These are phyloP conservation scores for Lepus oiostolus DNA, from an alignment of 2,797 vertebrate species.

Conservation along the genomic window DNA sequence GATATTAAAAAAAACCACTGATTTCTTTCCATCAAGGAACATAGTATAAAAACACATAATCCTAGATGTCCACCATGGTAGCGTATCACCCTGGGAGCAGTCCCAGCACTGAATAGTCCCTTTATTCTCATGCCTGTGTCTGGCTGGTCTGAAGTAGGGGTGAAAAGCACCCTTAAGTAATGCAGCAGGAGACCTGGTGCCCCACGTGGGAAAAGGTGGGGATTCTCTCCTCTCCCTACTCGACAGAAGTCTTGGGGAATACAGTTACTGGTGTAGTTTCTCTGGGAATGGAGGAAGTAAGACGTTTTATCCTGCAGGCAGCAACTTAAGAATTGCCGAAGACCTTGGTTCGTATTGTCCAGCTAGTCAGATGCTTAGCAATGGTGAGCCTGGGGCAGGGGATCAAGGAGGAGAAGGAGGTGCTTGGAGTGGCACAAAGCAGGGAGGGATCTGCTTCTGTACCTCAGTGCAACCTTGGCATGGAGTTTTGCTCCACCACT, in stretches of 20 bases:
- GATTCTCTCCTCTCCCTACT: background rate
- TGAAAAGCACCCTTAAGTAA: background rate
- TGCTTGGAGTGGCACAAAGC: background rate
- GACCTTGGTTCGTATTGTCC: background rate
- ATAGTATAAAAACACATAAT: background rate
- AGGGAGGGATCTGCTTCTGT: background rate
- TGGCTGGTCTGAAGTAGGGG: background rate
- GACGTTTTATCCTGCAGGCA: background rate
- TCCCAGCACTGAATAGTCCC: background rate
- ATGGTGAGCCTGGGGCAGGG: background rate
- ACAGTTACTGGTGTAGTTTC: background rate
- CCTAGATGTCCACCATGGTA: background rate
- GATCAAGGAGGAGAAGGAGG: background rate
- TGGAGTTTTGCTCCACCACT: background rate
- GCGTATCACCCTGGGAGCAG: background rate
- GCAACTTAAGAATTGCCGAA: background rate
- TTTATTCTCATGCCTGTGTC: background rate
- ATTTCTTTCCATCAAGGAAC: constrained; percentile 20
- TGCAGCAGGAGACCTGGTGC: background rate
- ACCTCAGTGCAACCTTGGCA: background rate
- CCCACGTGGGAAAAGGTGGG: background rate
- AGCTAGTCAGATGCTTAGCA: background rate
- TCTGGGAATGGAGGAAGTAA: background rate
- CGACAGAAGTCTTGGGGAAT: background rate
- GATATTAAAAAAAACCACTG: background rate